Evolutionary conservation across 2,113 vertebrate genomes (phyloP).

Genomic region (Poeciliopsis turrubarensis): DNA sequence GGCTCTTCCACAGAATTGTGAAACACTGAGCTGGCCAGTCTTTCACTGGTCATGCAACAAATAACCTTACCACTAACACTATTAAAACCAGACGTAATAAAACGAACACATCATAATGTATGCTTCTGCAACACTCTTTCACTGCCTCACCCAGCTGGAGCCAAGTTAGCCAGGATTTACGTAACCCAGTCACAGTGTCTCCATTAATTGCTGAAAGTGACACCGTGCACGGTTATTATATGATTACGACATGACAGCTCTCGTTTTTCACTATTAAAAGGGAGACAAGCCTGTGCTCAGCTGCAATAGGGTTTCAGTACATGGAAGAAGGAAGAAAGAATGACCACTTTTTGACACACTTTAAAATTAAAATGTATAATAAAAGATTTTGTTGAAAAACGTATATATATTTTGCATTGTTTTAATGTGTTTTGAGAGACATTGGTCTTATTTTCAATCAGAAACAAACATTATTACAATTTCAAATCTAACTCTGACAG

Average conservation of each 20-base stretch:
- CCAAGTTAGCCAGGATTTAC: slow-evolving; percentile 76
- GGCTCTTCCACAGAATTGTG: not conserved
- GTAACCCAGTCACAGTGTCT: slow-evolving; percentile 71
- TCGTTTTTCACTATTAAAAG: slow-evolving; percentile 77
- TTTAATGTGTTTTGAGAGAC: not conserved
- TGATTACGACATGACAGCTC: slow-evolving; percentile 80
- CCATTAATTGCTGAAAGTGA: slow-evolving; percentile 80
- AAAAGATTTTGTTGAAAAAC: not conserved
- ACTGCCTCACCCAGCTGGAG: slow-evolving; percentile 37
- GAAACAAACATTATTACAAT: not conserved
- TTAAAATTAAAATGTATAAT: not conserved
- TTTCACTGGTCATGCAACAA: not conserved
- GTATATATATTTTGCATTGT: too few species aligned
- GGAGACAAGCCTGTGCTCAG: slow-evolving; percentile 61
- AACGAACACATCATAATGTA: slow-evolving; percentile 26
- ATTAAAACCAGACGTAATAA: slow-evolving; percentile 31
- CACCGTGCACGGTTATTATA: slow-evolving; percentile 75
- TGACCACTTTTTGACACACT: not conserved
- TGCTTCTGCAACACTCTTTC: slow-evolving; percentile 42
- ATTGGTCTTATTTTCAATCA: not conserved
- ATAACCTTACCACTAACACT: slow-evolving; percentile 6
- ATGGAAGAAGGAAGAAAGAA: slow-evolving; percentile 15
- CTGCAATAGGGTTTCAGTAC: slow-evolving; percentile 64
- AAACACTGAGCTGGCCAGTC: not conserved
- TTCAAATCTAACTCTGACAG: not conserved